Conservation (phyloP, 1,140 invertebrate species). For the Papilio polytes region DNA sequence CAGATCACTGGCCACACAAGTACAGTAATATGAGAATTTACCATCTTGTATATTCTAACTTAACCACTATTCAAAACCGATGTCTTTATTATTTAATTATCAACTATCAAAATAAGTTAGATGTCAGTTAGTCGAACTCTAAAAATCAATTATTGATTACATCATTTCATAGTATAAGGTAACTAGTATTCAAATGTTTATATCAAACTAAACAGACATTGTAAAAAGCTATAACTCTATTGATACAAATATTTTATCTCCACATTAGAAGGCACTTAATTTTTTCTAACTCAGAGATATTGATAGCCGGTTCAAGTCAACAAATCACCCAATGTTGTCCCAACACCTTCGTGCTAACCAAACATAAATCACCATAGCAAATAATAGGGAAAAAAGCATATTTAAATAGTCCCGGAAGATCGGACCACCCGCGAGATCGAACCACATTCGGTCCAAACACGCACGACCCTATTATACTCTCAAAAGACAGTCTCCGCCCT, state of each 20-base stretch:
- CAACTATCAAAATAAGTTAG: no score
- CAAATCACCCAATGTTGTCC: conserved; percentile 70
- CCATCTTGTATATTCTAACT: neutral
- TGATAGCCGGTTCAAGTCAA: conserved; percentile 68
- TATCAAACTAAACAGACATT: neutral
- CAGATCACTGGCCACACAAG: conserved; percentile 6
- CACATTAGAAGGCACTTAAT: conserved; percentile 19
- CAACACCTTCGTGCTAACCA: conserved; percentile 72
- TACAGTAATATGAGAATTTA: neutral
- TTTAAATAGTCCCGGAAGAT: conserved; percentile 67
- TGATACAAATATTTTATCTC: conserved; percentile 17
- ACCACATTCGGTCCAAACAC: conserved; percentile 53
- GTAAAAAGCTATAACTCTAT: neutral
- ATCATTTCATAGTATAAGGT: no score
- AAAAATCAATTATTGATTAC: no score
- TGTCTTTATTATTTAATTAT: neutral
- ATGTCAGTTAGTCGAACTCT: no score
- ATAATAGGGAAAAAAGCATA: conserved; percentile 68
- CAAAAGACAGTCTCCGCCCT: conserved; percentile 69
- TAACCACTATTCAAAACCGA: neutral
- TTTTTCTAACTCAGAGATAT: conserved; percentile 49
- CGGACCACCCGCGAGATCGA: conserved; percentile 74
- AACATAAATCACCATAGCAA: conserved; percentile 74
- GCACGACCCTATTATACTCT: conserved; percentile 73
- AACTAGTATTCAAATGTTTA: no score